Conservation (phyloP, 2,113 vertebrate species). For the Microtus ochrogaster region DNA sequence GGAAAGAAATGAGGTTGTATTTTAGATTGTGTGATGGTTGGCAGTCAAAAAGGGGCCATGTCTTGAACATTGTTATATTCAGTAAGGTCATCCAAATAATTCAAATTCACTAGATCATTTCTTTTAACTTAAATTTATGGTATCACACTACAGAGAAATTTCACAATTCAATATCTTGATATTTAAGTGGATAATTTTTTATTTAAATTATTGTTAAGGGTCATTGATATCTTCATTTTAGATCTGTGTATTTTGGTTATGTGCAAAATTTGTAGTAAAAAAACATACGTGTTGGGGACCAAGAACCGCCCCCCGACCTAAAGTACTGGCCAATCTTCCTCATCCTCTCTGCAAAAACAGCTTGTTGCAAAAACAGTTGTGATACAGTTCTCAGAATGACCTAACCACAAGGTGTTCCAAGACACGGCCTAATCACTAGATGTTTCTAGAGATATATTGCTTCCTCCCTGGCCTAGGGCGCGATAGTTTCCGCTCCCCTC, state of each 20-base stretch:
- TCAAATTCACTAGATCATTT: not conserved
- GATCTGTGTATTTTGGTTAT: not conserved
- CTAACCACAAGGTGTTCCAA: no score
- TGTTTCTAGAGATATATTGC: no score
- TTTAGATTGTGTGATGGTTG: not conserved
- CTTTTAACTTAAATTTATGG: not conserved
- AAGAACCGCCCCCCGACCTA: no score
- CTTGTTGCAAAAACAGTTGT: no score
- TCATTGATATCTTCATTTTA: not conserved
- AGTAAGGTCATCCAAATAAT: not conserved
- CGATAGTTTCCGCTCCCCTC: no score
- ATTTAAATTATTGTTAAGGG: not conserved
- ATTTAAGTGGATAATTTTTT: not conserved
- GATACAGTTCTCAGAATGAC: no score
- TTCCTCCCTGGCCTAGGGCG: no score
- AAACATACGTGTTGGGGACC: no score
- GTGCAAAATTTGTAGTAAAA: not conserved
- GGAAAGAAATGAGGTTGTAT: no score
- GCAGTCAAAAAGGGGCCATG: not conserved
- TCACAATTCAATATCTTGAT: not conserved
- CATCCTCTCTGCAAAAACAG: no score
- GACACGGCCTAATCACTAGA: no score
- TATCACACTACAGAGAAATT: not conserved
- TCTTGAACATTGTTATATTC: not conserved
- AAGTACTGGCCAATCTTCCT: no score